phyloP scores from a whole-genome alignment of 2,113 vertebrate species.

The Hippotragus niger region DNA sequence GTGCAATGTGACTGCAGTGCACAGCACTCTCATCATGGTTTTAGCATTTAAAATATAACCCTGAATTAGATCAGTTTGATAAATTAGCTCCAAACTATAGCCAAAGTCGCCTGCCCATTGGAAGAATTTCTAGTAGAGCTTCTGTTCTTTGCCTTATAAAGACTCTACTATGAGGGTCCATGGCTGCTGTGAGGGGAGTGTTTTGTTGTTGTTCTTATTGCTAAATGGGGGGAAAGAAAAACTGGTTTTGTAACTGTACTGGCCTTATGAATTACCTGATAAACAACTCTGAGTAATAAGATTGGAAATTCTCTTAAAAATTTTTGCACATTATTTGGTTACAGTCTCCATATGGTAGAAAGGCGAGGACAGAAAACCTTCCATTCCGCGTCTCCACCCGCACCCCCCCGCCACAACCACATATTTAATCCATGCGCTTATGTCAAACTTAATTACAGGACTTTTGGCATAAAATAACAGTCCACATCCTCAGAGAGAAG shows the following conservation, averaged over 20 bases:
- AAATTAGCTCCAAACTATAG: not conserved
- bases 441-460: conserved; percentile 99
- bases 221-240: not conserved
- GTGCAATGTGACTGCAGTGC: not conserved
- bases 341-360: conserved; percentile 93
- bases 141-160: not conserved
- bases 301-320: conserved; percentile 73
- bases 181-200: not conserved
- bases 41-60: not conserved
- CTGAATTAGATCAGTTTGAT: not conserved
- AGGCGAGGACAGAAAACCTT: conserved; percentile 85
- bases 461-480: conserved; percentile 91
- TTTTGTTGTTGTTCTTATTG: conserved; percentile 5
- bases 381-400: conserved; percentile 66
- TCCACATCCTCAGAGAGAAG: conserved; percentile 85
- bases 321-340: conserved; percentile 85
- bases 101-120: not conserved
- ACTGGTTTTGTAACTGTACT: conserved; percentile 25
- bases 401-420: conserved; percentile 89
- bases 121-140: not conserved
- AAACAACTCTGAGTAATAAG: conserved; percentile 72
- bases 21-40: not conserved
- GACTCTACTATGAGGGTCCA: not conserved
- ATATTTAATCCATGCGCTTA: conserved; percentile 99
- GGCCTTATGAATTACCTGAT: conserved; percentile 68